Percentiles rank a stretch among this genome's conserved stretches.
phyloP scores from a whole-genome alignment of 2,113 vertebrate genomes.

The Perca flavescens region DNA sequence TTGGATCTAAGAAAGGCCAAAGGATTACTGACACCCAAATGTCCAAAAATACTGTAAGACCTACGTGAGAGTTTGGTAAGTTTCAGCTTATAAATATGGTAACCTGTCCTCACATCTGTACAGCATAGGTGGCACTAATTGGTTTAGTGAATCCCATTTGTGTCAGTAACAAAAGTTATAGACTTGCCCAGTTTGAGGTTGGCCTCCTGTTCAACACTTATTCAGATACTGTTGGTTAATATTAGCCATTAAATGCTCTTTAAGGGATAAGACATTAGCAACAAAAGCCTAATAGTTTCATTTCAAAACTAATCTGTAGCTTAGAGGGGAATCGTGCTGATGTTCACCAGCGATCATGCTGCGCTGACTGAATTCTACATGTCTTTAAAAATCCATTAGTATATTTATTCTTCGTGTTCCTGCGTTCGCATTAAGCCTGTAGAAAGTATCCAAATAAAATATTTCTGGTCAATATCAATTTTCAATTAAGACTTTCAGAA shows the following conservation, averaged over 20 bases:
- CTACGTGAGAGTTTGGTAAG: background rate
- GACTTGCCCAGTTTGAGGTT: background rate
- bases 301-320: background rate
- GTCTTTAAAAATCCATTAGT: background rate
- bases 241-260: background rate
- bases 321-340: background rate
- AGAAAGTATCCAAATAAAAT: background rate
- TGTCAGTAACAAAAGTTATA: background rate
- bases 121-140: background rate
- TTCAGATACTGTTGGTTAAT: background rate
- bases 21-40: constrained; percentile 25
- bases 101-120: background rate
- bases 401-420: background rate
- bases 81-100: background rate
- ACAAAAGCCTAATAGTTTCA: constrained; percentile 14
- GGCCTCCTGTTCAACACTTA: background rate
- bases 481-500: constrained; percentile 31
- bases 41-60: constrained; percentile 21
- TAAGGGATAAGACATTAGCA: background rate
- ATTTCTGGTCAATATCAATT: constrained; percentile 16
- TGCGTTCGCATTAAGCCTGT: background rate
- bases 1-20: constrained; percentile 46
- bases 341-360: background rate
- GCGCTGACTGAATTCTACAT: background rate
- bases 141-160: background rate